These are phyloP conservation scores for Eilema sororculum DNA, from an alignment of 2,888 invertebrate species.

Conservation along the genomic window DNA sequence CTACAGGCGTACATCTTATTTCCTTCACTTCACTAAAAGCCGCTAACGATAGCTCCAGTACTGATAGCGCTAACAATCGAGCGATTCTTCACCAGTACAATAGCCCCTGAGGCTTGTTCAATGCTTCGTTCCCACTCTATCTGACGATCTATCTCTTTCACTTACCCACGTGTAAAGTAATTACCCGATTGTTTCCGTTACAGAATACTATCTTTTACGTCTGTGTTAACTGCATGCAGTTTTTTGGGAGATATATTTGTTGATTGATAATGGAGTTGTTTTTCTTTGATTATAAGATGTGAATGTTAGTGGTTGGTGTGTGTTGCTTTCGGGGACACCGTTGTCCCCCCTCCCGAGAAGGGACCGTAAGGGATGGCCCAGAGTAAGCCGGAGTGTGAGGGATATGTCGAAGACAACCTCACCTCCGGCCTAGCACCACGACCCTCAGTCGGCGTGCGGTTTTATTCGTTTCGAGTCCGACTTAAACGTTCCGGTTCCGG, in stretches of 20 bases:
- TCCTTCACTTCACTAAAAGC: background rate
- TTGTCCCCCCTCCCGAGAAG: no score
- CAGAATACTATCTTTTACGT: conserved; percentile 26
- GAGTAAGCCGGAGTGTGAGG: no score
- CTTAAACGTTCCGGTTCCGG: no score
- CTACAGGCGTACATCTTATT: background rate
- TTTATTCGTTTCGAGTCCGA: no score
- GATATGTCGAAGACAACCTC: no score
- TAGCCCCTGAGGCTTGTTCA: conserved; percentile 19
- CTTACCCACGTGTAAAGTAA: conserved; percentile 41
- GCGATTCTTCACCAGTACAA: conserved; percentile 42
- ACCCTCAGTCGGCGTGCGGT: no score
- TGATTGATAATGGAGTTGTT: no score
- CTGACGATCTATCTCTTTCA: conserved; percentile 52
- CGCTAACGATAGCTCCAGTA: conserved; percentile 7
- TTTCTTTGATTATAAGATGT: background rate
- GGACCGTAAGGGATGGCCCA: no score
- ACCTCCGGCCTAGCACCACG: no score
- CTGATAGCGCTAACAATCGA: conserved; percentile 50
- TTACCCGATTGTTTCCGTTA: conserved; percentile 49
- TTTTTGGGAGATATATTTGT: conserved; percentile 1
- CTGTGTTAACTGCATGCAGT: background rate
- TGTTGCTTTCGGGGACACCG: no score
- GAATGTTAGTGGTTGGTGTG: background rate
- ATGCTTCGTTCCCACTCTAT: conserved; percentile 48